phyloP scores from a whole-genome alignment of 1,140 invertebrate genomes.

The Aplysia californica region DNA sequence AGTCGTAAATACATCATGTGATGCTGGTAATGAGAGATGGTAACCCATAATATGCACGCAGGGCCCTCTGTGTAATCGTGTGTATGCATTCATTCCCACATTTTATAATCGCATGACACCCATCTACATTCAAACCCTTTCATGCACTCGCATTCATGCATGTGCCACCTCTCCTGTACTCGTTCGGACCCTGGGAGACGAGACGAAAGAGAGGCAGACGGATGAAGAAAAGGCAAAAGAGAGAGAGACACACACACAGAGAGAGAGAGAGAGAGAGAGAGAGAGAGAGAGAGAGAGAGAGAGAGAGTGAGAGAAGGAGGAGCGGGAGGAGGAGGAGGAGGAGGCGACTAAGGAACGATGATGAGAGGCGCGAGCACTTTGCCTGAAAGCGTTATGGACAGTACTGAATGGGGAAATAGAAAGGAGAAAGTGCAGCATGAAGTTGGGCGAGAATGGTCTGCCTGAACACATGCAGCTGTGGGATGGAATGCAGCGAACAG shows the following conservation, averaged over 20 bases:
- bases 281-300: slow-evolving; percentile 26
- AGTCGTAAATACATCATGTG: too few relatives aligned
- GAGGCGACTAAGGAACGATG: neutral
- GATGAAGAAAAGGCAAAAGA: slow-evolving; percentile 1
- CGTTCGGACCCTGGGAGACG: neutral
- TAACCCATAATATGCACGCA: too few relatives aligned
- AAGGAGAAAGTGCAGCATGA: too few relatives aligned
- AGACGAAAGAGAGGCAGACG: neutral
- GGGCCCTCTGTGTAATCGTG: too few relatives aligned
- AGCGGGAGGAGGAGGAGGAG: neutral
- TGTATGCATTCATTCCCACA: neutral
- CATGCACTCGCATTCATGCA: too few relatives aligned
- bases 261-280: slow-evolving; percentile 15
- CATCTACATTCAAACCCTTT: neutral
- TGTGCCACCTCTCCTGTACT: neutral
- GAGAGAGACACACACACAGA: slow-evolving; percentile 14
- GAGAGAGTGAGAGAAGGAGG: neutral
- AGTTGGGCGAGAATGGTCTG: too few relatives aligned
- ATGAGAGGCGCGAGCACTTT: neutral
- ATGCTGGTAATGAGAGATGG: too few relatives aligned
- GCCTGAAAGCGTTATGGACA: neutral
- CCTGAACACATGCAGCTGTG: too few relatives aligned
- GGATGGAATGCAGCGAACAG: too few relatives aligned
- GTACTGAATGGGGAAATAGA: neutral
- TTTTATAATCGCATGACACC: neutral